Conservation (phyloP, 2,888 invertebrate species). For the Graphium colonna region DNA sequence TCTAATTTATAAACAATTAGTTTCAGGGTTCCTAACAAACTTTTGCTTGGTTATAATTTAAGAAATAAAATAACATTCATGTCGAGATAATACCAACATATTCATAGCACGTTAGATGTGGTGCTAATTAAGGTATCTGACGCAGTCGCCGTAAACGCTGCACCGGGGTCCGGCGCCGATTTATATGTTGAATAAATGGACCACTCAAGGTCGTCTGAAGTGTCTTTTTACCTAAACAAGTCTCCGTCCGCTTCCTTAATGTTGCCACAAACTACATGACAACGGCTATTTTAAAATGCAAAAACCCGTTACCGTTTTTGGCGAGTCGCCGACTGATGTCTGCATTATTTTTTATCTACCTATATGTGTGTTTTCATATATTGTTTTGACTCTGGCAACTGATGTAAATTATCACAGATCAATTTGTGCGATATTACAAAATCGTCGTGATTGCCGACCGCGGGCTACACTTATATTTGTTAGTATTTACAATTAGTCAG, state of each 20-base stretch:
- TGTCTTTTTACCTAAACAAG: conserved; percentile 18
- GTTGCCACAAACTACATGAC: conserved; percentile 1
- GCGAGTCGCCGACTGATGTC: neutral
- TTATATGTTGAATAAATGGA: conserved; percentile 11
- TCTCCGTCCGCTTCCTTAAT: conserved; percentile 7
- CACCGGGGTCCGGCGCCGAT: conserved; percentile 12
- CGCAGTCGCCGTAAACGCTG: neutral
- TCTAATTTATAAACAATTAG: too few species aligned
- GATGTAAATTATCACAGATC: too few species aligned
- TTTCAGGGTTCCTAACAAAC: too few species aligned
- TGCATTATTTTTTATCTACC: neutral
- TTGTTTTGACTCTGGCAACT: too few species aligned
- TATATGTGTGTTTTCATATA: too few species aligned
- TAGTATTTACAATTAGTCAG: too few species aligned
- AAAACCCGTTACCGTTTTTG: neutral
- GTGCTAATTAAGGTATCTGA: conserved; percentile 12
- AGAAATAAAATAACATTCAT: neutral
- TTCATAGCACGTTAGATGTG: conserved; percentile 3
- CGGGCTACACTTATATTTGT: too few species aligned
- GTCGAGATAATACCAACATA: conserved; percentile 9
- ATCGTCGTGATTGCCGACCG: too few species aligned
- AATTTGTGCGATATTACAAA: too few species aligned
- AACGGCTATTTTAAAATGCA: neutral
- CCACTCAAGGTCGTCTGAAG: conserved; percentile 19
- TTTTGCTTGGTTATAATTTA: too few species aligned